Base-by-base conservation (phyloP, 2,797 vertebrate species). In the Varecia variegata region DNA sequence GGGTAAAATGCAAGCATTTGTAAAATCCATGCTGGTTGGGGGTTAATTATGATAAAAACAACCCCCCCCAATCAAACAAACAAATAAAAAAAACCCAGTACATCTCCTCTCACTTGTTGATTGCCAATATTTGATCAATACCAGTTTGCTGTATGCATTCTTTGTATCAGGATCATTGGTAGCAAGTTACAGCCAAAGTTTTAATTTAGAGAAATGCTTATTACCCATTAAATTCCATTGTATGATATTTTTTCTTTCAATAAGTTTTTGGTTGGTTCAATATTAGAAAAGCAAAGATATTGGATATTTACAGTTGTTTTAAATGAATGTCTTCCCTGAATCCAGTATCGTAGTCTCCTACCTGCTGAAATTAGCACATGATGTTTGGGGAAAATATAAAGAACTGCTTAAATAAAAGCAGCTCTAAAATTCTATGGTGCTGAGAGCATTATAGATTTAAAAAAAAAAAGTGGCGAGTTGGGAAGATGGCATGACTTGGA, bases 251-350 rank as follows among this genome's bases (percentile, higher is more conserved):
- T 90, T 90, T 82, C 7, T 73, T 88, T 65, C 92, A 88, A 82
- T 38, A 11, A 71, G 21, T 27, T 8, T 76, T 93, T 52, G 23
- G 25, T 79, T 56, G 54, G 30, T 52, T 81, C 10, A 68, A 50
- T 62, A 67, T 47, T 96, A 92, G 35, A 90, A 93, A 93, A 93
- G 10, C 20, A 95, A 96, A 83, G 40, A 23, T 74, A 86, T 27
- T 95, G 8, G 7, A 30, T 77, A 84, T 81, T 74, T 38, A n/a
- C 38, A 54, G 30, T 86, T 88, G 11, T 50, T 25, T 93, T 84
- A 84, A 91, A 40, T 92, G 18, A 86, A 77, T 79, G 25, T 1
- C 1, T 92, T 86, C 32, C 15, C 25, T 71, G 40, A 68, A 23
- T 47, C 65, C 35, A 81, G 21, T 47, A 56, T 89, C 58, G 74